Percentiles rank a stretch among this genome's conserved stretches.
These are phyloP conservation scores for Amazona guildingii DNA, from an alignment of 2,113 vertebrate species.

Conservation along the genomic window DNA sequence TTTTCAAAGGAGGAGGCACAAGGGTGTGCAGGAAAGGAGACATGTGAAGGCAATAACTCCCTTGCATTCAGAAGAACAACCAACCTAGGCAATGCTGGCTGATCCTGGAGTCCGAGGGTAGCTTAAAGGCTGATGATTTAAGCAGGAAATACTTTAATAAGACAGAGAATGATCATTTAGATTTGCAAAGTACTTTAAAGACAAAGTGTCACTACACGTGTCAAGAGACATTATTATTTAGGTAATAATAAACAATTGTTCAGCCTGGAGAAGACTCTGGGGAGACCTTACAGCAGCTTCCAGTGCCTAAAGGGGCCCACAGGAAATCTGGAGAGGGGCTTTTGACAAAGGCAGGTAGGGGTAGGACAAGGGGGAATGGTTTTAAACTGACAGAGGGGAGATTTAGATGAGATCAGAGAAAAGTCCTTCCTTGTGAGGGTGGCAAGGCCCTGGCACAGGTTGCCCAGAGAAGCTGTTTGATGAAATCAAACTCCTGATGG, in stretches of 20 bases:
- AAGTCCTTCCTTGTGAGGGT: background rate
- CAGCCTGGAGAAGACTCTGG: background rate
- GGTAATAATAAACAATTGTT: background rate
- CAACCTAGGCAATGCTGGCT: rapidly evolving
- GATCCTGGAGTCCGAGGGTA: rapidly evolving
- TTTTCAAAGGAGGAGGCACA: rapidly evolving
- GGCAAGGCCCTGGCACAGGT: background rate
- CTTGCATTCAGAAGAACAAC: rapidly evolving
- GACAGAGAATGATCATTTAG: background rate
- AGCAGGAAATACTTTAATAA: background rate
- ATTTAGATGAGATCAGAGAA: background rate
- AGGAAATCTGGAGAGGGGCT: background rate
- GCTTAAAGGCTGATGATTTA: background rate
- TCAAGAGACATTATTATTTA: background rate
- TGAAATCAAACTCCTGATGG: background rate
- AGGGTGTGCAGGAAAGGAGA: rapidly evolving
- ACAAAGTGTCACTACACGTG: background rate
- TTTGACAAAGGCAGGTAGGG: background rate
- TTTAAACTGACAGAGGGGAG: background rate
- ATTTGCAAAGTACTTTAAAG: background rate
- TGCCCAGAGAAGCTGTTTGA: background rate
- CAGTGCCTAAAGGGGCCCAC: background rate
- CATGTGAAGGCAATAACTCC: rapidly evolving
- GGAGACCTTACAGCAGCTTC: background rate
- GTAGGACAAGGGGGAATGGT: background rate